Conservation (phyloP, 2,113 vertebrate genomes). For the Phyllostomus hastatus region DNA sequence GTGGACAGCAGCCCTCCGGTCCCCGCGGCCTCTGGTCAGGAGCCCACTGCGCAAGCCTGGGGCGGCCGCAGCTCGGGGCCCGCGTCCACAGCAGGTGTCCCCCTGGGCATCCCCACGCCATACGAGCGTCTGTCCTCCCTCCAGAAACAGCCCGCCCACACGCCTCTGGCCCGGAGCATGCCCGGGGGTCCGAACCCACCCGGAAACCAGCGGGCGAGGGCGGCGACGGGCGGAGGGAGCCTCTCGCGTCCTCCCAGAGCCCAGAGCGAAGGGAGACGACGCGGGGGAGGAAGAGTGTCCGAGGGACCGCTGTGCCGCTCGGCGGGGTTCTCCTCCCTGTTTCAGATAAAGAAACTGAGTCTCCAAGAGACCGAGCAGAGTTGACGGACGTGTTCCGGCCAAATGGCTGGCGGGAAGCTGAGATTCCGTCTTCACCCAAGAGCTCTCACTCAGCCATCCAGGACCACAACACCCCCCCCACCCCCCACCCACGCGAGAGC, state of each 20-base stretch:
- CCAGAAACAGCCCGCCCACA: too few relatives aligned
- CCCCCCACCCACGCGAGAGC: background rate
- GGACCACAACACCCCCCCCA: too few relatives aligned
- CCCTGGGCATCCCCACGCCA: background rate
- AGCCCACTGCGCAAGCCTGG: too few relatives aligned
- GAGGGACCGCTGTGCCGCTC: background rate
- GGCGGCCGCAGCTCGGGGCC: too few relatives aligned
- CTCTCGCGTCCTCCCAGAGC: background rate
- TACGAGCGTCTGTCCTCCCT: too few relatives aligned
- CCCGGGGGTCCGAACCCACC: background rate
- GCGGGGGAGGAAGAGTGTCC: background rate
- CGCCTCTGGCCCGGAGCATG: background rate
- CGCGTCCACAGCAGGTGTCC: background rate
- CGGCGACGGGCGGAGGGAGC: too few relatives aligned
- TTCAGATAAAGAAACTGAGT: background rate
- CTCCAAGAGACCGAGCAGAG: background rate
- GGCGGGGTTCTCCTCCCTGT: background rate
- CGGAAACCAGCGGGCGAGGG: background rate
- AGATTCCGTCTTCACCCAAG: background rate
- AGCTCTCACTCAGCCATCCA: background rate
- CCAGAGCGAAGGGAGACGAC: background rate
- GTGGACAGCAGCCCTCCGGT: too few relatives aligned
- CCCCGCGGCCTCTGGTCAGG: too few relatives aligned
- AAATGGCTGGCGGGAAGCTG: background rate
- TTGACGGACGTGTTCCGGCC: background rate